These are phyloP conservation scores for Thalassarche chlororhynchos DNA, from an alignment of 2,113 vertebrate genomes.

Conservation along the genomic window DNA sequence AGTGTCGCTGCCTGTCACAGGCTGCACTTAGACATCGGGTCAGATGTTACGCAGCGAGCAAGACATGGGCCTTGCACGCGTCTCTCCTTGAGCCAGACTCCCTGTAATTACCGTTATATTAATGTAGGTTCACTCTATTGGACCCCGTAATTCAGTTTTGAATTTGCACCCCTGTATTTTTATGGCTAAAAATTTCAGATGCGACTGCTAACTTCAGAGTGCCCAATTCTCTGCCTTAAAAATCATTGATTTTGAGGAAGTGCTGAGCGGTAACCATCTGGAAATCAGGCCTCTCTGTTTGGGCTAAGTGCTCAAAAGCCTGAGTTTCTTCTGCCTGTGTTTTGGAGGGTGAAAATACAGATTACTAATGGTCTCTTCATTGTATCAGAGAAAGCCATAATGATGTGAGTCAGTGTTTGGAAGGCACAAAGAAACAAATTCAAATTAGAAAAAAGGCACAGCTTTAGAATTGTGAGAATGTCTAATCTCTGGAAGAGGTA, in stretches of 20 bases:
- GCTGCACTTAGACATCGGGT: neutral
- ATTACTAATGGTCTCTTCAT: neutral
- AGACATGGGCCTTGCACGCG: fast-evolving
- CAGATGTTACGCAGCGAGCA: neutral
- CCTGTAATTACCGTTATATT: fast-evolving
- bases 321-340: neutral
- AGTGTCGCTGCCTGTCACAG: neutral
- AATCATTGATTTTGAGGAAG: neutral
- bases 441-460: neutral
- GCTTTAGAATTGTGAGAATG: neutral
- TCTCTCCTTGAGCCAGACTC: neutral
- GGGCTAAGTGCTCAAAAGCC: neutral
- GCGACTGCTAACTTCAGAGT: neutral
- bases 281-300: neutral
- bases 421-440: neutral
- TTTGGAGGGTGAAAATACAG: neutral
- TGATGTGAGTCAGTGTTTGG: neutral
- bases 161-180: neutral
- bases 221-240: neutral
- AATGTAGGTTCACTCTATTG: fast-evolving
- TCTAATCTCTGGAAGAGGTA: neutral
- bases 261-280: neutral
- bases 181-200: neutral
- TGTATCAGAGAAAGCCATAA: neutral
- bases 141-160: neutral